Conservation (phyloP, 2,888 invertebrate genomes). For the Ophion costatus region DNA sequence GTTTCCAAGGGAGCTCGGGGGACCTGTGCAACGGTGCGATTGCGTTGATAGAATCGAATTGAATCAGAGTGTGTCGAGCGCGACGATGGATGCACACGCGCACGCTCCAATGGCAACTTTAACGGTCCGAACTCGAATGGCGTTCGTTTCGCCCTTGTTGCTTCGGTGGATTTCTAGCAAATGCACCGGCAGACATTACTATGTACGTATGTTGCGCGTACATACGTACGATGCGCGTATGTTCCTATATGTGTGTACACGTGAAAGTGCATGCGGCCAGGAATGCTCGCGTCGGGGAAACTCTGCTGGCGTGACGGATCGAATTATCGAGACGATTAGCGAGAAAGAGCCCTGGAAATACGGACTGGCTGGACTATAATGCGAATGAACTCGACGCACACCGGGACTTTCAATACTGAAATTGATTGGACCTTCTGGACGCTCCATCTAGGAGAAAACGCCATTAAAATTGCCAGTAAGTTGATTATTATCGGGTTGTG, state of each 20-base stretch:
- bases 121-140: conserved; percentile 46
- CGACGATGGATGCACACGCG: conserved; percentile 42
- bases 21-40: conserved; percentile 60
- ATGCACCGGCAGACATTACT: not conserved
- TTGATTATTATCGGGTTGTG: conserved; percentile 32
- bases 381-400: conserved; percentile 39
- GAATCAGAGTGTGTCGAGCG: conserved; percentile 62
- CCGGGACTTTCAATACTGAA: conserved; percentile 19
- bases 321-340: conserved; percentile 67
- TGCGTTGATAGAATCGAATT: conserved; percentile 65
- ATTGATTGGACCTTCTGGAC: conserved; percentile 50
- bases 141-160: conserved; percentile 50
- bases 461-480: conserved; percentile 32
- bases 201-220: not conserved
- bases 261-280: conserved; percentile 15
- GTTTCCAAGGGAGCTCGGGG: conserved; percentile 10
- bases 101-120: conserved; percentile 57
- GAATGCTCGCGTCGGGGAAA: conserved; percentile 58
- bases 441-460: conserved; percentile 2
- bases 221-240: not conserved
- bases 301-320: conserved; percentile 63
- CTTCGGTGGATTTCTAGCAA: conserved; percentile 48
- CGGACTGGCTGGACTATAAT: conserved; percentile 41
- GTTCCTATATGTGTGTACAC: not conserved
- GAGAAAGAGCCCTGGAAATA: conserved; percentile 47